Percentiles rank a stretch among this genome's conserved stretches.
These are phyloP conservation scores for Diarsia rubi DNA, from an alignment of 2,888 invertebrate species.

Conservation along the genomic window DNA sequence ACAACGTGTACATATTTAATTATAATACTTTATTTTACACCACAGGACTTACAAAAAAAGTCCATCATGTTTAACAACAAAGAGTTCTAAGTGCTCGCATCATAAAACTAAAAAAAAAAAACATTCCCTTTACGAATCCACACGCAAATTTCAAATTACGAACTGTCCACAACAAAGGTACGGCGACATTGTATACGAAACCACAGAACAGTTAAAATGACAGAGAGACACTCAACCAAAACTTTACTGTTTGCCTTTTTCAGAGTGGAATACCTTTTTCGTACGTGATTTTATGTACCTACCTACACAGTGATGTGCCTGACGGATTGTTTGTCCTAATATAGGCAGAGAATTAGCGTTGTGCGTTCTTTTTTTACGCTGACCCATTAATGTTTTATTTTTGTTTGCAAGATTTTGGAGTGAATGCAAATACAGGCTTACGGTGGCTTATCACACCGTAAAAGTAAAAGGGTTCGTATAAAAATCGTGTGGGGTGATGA, in stretches of 20 bases:
- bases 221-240: slow-evolving; percentile 69
- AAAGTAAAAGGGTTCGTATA: slow-evolving; percentile 50
- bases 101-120: slow-evolving; percentile 65
- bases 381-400: slow-evolving; percentile 61
- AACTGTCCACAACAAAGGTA: slow-evolving; percentile 68
- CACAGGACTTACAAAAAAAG: slow-evolving; percentile 34
- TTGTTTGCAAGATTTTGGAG: slow-evolving; percentile 61
- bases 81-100: slow-evolving; percentile 66
- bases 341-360: slow-evolving; percentile 52
- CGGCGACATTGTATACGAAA: slow-evolving; percentile 65
- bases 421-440: slow-evolving; percentile 58
- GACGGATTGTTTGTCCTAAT: slow-evolving; percentile 43
- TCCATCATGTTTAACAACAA: slow-evolving; percentile 62
- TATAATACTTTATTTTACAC: slow-evolving; percentile 22
- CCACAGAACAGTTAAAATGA: slow-evolving; percentile 71
- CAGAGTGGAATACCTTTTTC: slow-evolving; percentile 56
- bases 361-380: slow-evolving; percentile 47
- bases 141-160: slow-evolving; percentile 78
- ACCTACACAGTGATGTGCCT: slow-evolving; percentile 38
- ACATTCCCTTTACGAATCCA: slow-evolving; percentile 67
- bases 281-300: slow-evolving; percentile 52
- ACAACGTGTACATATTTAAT: slow-evolving; percentile 16
- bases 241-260: slow-evolving; percentile 68
- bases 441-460: slow-evolving; percentile 53
- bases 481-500: slow-evolving; percentile 26